A percentile compares a stretch with the other conserved stretches of the same genome.
phyloP scores from a whole-genome alignment of 2,797 vertebrate species.

The Dromococcyx pavoninus region DNA sequence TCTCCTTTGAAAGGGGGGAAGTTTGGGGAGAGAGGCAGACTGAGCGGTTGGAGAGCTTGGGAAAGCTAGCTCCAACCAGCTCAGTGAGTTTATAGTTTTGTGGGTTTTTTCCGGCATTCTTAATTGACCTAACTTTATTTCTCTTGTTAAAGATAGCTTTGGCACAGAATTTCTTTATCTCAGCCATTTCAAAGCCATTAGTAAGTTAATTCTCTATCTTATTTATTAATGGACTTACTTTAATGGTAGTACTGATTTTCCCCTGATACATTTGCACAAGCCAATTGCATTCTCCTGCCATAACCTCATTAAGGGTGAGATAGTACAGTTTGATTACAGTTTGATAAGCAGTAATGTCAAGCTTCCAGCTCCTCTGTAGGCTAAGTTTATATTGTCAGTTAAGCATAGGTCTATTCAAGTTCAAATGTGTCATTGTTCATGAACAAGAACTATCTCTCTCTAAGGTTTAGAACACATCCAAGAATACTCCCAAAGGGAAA shows the following conservation, averaged over 20 bases:
- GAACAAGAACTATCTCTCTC: not conserved
- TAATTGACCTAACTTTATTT: not conserved
- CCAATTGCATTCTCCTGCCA: not conserved
- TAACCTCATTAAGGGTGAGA: constrained; percentile 20
- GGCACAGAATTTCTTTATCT: constrained; percentile 25
- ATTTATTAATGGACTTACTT: constrained; percentile 51
- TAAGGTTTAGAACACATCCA: not conserved
- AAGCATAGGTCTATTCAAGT: not conserved
- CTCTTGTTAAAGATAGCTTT: constrained; percentile 10
- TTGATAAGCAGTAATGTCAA: not conserved
- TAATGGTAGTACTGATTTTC: constrained; percentile 6
- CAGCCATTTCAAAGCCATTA: constrained; percentile 40
- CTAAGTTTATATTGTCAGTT: not conserved
- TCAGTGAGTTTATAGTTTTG: no score
- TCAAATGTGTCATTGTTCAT: not conserved
- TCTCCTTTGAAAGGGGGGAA: no score
- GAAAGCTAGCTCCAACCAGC: no score
- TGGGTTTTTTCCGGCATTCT: not conserved
- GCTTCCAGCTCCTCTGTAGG: not conserved
- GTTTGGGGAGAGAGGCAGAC: no score
- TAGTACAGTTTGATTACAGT: not conserved
- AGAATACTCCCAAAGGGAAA: not conserved
- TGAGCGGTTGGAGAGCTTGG: no score
- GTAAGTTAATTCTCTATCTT: constrained; percentile 39
- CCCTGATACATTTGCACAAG: not conserved